Evolutionary conservation across 2,888 invertebrate genomes (phyloP), one percentile per base, ranked within the genome.

Genomic region (Norana najaformis): DNA sequence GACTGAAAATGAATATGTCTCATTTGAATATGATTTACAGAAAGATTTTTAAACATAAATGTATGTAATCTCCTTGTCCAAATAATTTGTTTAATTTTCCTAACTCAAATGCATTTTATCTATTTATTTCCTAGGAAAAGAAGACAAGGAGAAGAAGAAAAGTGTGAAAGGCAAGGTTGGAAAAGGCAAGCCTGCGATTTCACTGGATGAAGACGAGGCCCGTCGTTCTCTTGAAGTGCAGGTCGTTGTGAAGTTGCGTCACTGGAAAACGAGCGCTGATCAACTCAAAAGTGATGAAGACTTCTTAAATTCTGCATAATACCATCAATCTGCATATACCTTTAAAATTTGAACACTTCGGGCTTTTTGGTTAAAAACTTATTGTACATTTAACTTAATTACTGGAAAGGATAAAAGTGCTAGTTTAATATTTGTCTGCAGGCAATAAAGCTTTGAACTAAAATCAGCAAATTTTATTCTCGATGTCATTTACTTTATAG

Each of bases 251-350:
- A 92, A 92, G 82, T 92, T 94, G 18, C 93, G 94, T 89, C 94
- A 94, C 92, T 94, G 94, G 94, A 93, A 92, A 85, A 94, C 94
- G 20, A 93, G 94, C 39, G 92, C 92, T 91, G 94, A 94, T 91
- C 93, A 93, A 34, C 88, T 89, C n/a, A 91, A 83, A 88, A 90
- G 34, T 13, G 91, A 91, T 3, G 89, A 91, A 35, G 89, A 88
- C 69, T 69, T 69, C 69, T n/a, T 69, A 69, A 69, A n/a, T 30
- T 69, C 69, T 69, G n/a, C n/a, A 0, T 69, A 69, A n/a, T n/a
- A 69, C 69, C 69, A 69, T 69, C 69, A 13, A 69, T 69, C 30
- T 69, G 69, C 8, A 69, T 69, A n/a, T n/a, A n/a, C n/a, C 8
- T 30, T 69, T 69, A n/a, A 8, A 69, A n/a, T 69, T n/a, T 23